Evolutionary conservation across 2,888 invertebrate species (phyloP), one percentile per base, ranked within the genome.

Genomic region (Reticulitermes lucifugus): DNA sequence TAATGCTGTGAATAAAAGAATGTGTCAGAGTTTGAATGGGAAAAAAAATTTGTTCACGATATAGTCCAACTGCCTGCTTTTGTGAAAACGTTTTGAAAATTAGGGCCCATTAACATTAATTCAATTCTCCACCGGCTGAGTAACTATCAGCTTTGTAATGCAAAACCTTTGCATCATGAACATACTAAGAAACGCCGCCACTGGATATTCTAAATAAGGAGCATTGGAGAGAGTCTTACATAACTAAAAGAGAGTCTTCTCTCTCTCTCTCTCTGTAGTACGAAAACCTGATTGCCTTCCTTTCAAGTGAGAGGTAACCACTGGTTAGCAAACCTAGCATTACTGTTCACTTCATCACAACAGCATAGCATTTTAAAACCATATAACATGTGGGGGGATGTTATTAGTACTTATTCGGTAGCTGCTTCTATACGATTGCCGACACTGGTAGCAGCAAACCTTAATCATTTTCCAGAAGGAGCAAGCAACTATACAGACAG

Each of bases 321-420:
- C 59, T 75, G 75, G 83, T 73, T 85, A 59, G 75, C 81, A 29
- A 71, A 41, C 80, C 35, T 79, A 43, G 75, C 73, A 85, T 85
- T 85, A 81, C 80, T 46, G 21, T 55, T 51, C 79, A 22, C 51
- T 25, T 65, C 25, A 10, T 25, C 65, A 65, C 75, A 35, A 18
- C 14, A 75, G 21, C 75, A 51, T 79, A 46, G 51, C 79, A 79
- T 79, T 79, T 79, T 79, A 55, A 79, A 79, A 51, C 79, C 12
- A 55, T 46, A 51, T 35, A 79, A 79, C 25, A 25, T 55, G 51
- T 12, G 9, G 75, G 73, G 79, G 77, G 35, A 25, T 80, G 70
- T 21, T 55, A 79, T 85, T 83, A 85, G 80, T 85, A 85, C 79
- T 46, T 80, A 83, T 85, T 83, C 85, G 83, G 85, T 83, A 85